Base-by-base conservation (phyloP, 1,140 invertebrate genomes). In the Diorhabda sublineata region DNA sequence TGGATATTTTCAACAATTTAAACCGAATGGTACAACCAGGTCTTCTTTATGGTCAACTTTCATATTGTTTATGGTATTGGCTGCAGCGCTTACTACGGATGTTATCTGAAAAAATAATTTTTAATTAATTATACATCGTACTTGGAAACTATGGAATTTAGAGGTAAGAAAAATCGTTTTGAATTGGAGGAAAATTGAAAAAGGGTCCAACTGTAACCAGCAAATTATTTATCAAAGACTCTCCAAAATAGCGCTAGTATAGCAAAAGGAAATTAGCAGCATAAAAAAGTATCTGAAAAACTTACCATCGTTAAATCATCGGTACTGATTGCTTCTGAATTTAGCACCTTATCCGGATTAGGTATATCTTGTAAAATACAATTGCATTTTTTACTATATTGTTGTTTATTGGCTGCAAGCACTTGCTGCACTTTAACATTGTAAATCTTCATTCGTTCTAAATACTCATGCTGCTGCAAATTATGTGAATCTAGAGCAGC, bases 31-130 rank as follows among this genome's bases (percentile, higher is more conserved):
- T 11, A 92, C 91, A 52, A 93, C 91, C 72, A 93, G 80, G 77
- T 93, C 91, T 79, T 93, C 92, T 79, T 90, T 91, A 75, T 93
- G 92, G 76, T 92, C 88, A 65, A 93, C 90, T 79, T 89, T 88
- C 3, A 93, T 84, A 65, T 91, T 88, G 52, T 85, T 84, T 68
- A 92, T 84, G 26, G 90, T 89, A n/a, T 83, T 81, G 2, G 86
- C 84, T n/a, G 89, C 89, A 78, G 87, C 87, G 69, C 85, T 86
- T 26, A 91, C 82, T 60, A 87, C 83, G 73, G 83, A 84, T 61
- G 80, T 85, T 76, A 92, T 89, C 91, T 92, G 81, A 59, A 77
- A 75, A 56, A 65, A 63, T 67, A 68, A 45, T 66, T 52, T 52
- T 52, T 52, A 52, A 52, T 52, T 52, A 52, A 52, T 52, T 3